These are phyloP conservation scores for Melipona beecheii DNA, from an alignment of 2,888 invertebrate genomes.

Conservation along the genomic window DNA sequence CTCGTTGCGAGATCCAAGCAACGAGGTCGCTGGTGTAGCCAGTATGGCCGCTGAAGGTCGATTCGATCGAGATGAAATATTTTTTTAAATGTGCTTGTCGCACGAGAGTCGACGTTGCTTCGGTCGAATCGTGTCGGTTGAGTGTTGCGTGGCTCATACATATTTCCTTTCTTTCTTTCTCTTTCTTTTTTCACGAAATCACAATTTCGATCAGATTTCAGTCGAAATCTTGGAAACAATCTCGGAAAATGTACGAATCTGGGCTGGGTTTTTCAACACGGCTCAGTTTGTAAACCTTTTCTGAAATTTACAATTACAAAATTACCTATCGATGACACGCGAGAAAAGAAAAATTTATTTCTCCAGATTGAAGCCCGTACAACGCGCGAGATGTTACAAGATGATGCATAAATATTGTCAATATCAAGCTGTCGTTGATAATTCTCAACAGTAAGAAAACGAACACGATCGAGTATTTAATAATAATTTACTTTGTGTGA, in stretches of 20 bases:
- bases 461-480: neutral
- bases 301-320: no score
- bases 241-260: no score
- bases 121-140: neutral
- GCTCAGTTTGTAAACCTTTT: neutral
- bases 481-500: neutral
- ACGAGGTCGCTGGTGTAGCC: slow-evolving; percentile 2
- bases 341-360: no score
- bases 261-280: no score
- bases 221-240: no score
- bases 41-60: slow-evolving; percentile 29
- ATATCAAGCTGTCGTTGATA: no score
- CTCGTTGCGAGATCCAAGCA: neutral
- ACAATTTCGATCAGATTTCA: no score
- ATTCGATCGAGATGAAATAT: slow-evolving; percentile 48
- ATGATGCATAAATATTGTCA: no score
- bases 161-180: neutral
- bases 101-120: slow-evolving; percentile 23
- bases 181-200: neutral
- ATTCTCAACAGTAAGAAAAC: no score
- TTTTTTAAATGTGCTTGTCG: slow-evolving; percentile 45
- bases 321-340: no score
- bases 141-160: slow-evolving; percentile 16
- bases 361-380: no score
- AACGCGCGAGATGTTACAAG: no score